Evolutionary conservation across 2,797 vertebrate genomes (phyloP).

Genomic region (Falco concolor): DNA sequence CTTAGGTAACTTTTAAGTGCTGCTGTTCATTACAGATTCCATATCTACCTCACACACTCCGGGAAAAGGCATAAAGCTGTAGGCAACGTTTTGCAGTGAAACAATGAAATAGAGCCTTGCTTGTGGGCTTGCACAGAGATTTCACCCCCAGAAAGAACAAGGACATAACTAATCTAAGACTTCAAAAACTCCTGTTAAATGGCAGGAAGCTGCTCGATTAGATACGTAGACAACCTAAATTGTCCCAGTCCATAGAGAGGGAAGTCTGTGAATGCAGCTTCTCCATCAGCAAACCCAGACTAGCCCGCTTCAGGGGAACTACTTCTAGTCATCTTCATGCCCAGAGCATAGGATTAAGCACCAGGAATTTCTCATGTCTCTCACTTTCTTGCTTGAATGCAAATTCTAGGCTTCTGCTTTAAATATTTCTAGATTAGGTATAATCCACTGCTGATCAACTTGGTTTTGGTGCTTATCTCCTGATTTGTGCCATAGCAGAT

Average conservation of each 20-base stretch:
- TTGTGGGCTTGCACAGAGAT: not conserved
- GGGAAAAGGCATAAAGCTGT: not conserved
- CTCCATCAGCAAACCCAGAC: not conserved
- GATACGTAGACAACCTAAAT: not conserved
- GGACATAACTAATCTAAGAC: not conserved
- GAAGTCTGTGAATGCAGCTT: not conserved
- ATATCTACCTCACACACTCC: not conserved
- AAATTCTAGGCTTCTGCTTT: not conserved
- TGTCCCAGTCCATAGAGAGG: too few species aligned
- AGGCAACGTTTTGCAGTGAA: not conserved
- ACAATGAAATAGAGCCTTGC: not conserved
- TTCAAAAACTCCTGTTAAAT: not conserved
- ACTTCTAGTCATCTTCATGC: not conserved
- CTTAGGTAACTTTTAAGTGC: not conserved
- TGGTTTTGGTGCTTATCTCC: not conserved
- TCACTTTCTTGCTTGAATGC: not conserved
- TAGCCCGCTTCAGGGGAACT: not conserved
- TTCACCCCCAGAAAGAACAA: not conserved
- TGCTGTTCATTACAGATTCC: not conserved
- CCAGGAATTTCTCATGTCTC: not conserved
- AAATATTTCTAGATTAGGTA: not conserved
- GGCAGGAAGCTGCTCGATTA: not conserved
- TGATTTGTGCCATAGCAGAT: not conserved
- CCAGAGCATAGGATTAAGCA: not conserved
- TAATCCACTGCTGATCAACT: not conserved